phyloP scores from a whole-genome alignment of 1,140 invertebrate genomes.

The Pantala flavescens region DNA sequence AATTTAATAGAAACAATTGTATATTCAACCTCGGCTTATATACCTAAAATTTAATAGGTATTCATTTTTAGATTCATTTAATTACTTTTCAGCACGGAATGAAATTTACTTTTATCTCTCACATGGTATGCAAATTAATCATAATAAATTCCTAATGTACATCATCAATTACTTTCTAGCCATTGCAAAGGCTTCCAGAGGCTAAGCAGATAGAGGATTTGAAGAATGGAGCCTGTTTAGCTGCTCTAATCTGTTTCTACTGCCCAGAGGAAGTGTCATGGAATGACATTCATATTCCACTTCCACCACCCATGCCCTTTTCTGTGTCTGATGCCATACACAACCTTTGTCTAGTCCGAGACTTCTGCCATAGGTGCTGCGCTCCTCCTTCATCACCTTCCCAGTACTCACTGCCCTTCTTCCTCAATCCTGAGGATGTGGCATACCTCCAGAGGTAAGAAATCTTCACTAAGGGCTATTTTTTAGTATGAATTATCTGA shows the following conservation, averaged over 20 bases:
- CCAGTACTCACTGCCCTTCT: conserved; percentile 33
- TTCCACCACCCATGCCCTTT: conserved; percentile 47
- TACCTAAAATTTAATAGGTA: too few species aligned
- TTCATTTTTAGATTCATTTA: too few species aligned
- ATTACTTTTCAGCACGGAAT: too few species aligned
- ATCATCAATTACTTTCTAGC: background rate
- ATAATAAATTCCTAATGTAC: too few species aligned
- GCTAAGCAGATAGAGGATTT: conserved; percentile 61
- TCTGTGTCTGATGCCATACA: conserved; percentile 81
- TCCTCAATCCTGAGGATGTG: conserved; percentile 91
- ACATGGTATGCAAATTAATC: too few species aligned
- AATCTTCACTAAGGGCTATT: background rate
- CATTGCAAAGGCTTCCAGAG: conserved; percentile 34
- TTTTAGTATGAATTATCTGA: conserved; percentile 17
- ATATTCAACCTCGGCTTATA: too few species aligned
- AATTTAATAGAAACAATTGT: too few species aligned
- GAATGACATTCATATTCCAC: conserved; percentile 56
- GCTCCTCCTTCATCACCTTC: conserved; percentile 60
- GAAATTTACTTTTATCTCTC: too few species aligned
- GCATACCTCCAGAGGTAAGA: conserved; percentile 85
- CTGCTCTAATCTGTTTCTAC: conserved; percentile 84
- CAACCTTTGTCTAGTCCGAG: conserved; percentile 81
- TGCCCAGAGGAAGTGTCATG: conserved; percentile 79
- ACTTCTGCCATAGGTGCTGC: conserved; percentile 67
- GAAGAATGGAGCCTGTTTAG: conserved; percentile 84